Conservation (phyloP, 2,113 vertebrate species). For the Coptodon bakossiorum region DNA sequence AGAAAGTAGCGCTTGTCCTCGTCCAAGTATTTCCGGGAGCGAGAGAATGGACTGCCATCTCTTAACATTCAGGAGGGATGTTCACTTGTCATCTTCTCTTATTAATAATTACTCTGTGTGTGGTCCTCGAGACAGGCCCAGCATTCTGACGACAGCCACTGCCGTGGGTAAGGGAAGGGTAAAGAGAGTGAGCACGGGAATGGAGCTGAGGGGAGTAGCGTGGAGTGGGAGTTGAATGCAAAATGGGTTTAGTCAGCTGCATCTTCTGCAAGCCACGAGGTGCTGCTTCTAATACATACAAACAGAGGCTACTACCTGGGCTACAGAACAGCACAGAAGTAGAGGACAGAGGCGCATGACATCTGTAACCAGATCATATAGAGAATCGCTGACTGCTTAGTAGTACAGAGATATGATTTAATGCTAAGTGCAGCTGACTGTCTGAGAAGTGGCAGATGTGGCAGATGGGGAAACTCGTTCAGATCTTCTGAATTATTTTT, state of each 20-base stretch:
- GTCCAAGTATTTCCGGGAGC: not conserved
- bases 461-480: slow-evolving; percentile 43
- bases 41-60: not conserved
- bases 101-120: slow-evolving; percentile 66
- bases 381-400: not conserved
- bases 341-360: not conserved
- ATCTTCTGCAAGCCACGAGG: slow-evolving; percentile 48
- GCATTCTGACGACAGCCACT: slow-evolving; percentile 56
- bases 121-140: slow-evolving; percentile 56
- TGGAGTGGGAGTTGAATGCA: slow-evolving; percentile 57
- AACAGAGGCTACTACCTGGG: not conserved
- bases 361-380: not conserved
- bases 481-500: slow-evolving; percentile 48
- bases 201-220: slow-evolving; percentile 18
- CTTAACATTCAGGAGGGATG: slow-evolving; percentile 59
- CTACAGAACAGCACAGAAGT: not conserved
- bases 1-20: not conserved
- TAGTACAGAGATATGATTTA: slow-evolving; percentile 13
- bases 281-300: not conserved
- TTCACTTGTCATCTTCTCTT: slow-evolving; percentile 66
- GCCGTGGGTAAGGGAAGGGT: slow-evolving; percentile 17
- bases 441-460: slow-evolving; percentile 30
- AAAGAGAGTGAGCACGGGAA: not conserved
- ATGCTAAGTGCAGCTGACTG: not conserved
- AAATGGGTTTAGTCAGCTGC: slow-evolving; percentile 62